A percentile compares a stretch with the other conserved stretches of the same genome.
Conservation (phyloP, 2,113 vertebrate species). For the Apus apus region DNA sequence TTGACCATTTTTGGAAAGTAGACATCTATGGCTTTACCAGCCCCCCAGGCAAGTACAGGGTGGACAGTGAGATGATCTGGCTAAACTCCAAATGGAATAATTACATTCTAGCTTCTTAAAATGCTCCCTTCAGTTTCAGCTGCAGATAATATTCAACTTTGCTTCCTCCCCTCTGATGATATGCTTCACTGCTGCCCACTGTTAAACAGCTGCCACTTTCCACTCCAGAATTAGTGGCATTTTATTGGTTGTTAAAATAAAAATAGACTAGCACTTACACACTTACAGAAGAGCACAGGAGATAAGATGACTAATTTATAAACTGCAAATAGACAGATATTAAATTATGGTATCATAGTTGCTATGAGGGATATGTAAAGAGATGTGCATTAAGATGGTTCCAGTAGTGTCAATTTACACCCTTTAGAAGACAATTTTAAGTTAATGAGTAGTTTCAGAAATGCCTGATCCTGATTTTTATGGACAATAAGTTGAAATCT, state of each 20-base stretch:
- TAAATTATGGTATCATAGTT: neutral
- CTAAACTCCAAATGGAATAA: conserved; percentile 24
- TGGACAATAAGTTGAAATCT: neutral
- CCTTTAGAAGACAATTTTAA: neutral
- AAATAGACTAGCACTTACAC: neutral
- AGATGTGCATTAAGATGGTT: neutral
- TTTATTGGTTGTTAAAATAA: neutral
- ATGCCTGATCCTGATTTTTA: neutral
- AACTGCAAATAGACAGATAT: neutral
- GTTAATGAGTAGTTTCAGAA: neutral
- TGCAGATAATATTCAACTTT: neutral
- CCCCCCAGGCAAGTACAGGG: neutral
- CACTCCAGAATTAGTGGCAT: neutral
- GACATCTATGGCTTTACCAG: neutral
- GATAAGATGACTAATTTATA: neutral
- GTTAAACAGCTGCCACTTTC: neutral
- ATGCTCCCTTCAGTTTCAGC: conserved; percentile 6
- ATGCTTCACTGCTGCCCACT: neutral
- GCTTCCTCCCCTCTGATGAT: fast-evolving
- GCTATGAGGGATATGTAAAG: neutral
- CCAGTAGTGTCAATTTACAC: neutral
- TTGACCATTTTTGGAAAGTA: neutral
- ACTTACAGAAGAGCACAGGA: neutral
- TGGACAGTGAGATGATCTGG: neutral
- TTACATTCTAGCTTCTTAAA: neutral